phyloP scores from a whole-genome alignment of 2,888 invertebrate species.

The Micoletzkya japonica region DNA sequence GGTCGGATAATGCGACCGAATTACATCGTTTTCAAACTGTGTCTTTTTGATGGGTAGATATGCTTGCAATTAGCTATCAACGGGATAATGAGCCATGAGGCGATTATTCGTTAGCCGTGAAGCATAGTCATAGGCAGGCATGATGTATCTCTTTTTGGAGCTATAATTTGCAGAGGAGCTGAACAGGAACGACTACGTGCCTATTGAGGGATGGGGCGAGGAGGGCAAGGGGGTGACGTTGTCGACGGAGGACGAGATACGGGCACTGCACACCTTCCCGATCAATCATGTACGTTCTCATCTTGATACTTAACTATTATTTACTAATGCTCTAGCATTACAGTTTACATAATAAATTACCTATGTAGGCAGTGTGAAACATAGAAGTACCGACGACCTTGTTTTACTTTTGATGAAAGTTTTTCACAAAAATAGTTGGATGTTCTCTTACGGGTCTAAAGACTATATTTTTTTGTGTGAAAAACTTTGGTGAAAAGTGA shows the following conservation, averaged over 20 bases:
- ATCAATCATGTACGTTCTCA: slow-evolving; percentile 75
- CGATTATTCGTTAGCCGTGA: neutral
- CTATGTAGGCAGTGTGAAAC: too few species aligned
- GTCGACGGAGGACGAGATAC: slow-evolving; percentile 80
- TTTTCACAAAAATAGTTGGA: too few species aligned
- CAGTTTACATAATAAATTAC: too few species aligned
- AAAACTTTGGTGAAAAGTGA: too few species aligned
- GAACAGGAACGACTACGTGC: slow-evolving; percentile 61
- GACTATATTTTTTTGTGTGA: too few species aligned
- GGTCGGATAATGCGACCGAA: neutral
- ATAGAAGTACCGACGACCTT: too few species aligned
- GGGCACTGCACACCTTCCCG: slow-evolving; percentile 92
- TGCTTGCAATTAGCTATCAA: neutral
- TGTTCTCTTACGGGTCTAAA: too few species aligned
- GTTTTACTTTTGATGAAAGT: too few species aligned
- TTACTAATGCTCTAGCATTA: too few species aligned
- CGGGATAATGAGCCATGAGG: neutral
- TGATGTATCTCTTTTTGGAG: slow-evolving; percentile 28
- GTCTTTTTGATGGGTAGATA: too few species aligned
- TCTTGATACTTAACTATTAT: too few species aligned
- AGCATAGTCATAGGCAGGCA: neutral
- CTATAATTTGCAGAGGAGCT: slow-evolving; percentile 61
- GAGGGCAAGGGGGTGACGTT: slow-evolving; percentile 87
- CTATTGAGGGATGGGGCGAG: slow-evolving; percentile 75
- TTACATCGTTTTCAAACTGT: neutral